Evolutionary conservation across 2,888 invertebrate species (phyloP), one percentile per base, ranked within the genome.

Genomic region (Agonopterix alstromeriana): DNA sequence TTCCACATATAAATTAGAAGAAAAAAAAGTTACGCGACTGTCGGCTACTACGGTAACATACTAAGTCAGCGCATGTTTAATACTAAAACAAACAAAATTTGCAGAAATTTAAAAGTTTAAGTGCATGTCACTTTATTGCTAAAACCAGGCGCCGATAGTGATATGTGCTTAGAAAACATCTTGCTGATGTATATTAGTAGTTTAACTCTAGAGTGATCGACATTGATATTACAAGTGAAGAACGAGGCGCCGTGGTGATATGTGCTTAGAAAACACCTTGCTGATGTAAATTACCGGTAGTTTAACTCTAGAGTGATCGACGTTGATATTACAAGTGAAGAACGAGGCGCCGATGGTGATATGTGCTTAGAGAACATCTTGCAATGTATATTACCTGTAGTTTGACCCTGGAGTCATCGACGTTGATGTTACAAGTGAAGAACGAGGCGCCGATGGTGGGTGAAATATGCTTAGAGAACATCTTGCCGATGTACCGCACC

Each of bases 371-470:
- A 14, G 3, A 14, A 14, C 14, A 14, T 1, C 3, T 14, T 14
- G 14, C 14, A 1, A 3, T 14, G 1, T 14, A 3, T 3, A 14
- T 14, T 14, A 95, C 95, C 91, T 95, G 95, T 57, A 95, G 74
- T 80, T 94, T 95, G 8, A 96, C 92, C 67, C 91, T 91, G 17
- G 92, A 87, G 56, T 93, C 92, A 8, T 92, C 92, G 47, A 95
- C 81, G 63, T 92, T 93, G 63, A 97, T 90, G 75, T 93, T 95
- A 77, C 95, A 96, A 0, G 94, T 95, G 80, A 96, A 96, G 88
- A 97, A 97, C 0, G 96, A 95, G 0, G 97, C 97, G 0, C 96
- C 97, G 65, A 97, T 95, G 3, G 97, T 97, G 0, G 96, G 95
- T 27, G 93, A 93, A 48, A 93, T 92, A 61, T 93, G 93, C 47